A percentile compares a stretch with the other conserved stretches of the same genome.
Evolutionary conservation across 2,888 invertebrate genomes (phyloP).

Genomic region (Acronicta alni): DNA sequence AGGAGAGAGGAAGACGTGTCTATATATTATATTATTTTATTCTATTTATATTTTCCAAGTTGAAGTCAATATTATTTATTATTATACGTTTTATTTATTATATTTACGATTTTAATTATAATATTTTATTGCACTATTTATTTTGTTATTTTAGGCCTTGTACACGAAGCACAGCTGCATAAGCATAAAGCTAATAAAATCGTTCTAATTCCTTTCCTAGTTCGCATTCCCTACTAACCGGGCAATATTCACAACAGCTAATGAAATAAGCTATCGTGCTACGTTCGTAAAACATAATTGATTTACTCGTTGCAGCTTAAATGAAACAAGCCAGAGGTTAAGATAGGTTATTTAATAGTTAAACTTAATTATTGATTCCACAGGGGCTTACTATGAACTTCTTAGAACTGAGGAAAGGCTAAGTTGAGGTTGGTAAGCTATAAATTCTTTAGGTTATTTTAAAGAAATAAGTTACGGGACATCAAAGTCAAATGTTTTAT

Average conservation of each 20-base stretch:
- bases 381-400: slow-evolving; percentile 19
- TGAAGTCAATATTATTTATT: no score
- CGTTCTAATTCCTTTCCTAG: background rate
- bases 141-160: background rate
- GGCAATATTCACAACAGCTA: slow-evolving; percentile 9
- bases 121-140: no score
- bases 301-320: slow-evolving; percentile 61
- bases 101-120: no score
- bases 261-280: slow-evolving; percentile 33
- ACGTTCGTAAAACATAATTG: slow-evolving; percentile 51
- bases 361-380: slow-evolving; percentile 67
- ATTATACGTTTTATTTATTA: no score
- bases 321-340: slow-evolving; percentile 72
- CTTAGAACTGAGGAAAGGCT: background rate
- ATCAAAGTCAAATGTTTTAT: no score
- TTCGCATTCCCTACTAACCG: slow-evolving; percentile 1
- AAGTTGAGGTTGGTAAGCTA: slow-evolving; percentile 9
- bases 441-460: no score
- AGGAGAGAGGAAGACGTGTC: no score
- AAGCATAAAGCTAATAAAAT: background rate
- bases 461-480: no score
- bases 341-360: slow-evolving; percentile 70
- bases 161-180: background rate
- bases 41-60: no score
- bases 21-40: no score